These are phyloP conservation scores for Sciurus niger DNA, from an alignment of 2,113 vertebrate genomes.

Conservation along the genomic window DNA sequence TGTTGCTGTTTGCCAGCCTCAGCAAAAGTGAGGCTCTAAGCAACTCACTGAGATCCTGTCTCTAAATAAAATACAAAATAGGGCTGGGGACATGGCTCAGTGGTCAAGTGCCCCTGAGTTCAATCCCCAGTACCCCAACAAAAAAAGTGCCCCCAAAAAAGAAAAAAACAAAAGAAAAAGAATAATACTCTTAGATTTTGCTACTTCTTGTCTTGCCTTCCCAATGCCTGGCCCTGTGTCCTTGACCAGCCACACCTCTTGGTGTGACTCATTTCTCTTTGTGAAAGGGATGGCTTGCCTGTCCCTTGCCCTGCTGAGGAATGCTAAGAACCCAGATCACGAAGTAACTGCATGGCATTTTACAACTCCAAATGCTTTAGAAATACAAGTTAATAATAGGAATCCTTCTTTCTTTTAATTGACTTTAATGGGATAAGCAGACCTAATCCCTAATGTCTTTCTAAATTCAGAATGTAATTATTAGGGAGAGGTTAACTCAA, in stretches of 20 bases:
- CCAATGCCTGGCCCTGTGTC: background rate
- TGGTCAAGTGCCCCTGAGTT: too few species aligned
- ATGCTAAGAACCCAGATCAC: background rate
- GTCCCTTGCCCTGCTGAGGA: background rate
- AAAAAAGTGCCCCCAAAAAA: too few species aligned
- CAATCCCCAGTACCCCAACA: too few species aligned
- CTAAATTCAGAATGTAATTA: constrained; percentile 41
- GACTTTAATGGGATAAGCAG: background rate
- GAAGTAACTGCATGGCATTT: background rate
- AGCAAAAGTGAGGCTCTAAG: too few species aligned
- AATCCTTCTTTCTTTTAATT: constrained; percentile 29
- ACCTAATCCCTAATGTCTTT: constrained; percentile 35
- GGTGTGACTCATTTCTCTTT: background rate
- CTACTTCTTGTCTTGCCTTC: background rate
- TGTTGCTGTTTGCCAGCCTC: too few species aligned
- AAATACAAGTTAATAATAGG: background rate
- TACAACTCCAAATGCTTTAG: background rate
- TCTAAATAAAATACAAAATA: too few species aligned
- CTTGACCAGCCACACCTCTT: background rate
- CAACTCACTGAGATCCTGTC: too few species aligned
- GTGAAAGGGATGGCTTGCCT: background rate
- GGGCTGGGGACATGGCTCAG: too few species aligned
- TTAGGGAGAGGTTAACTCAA: background rate
- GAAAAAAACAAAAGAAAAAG: background rate
- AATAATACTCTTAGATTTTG: background rate